Percentiles rank a stretch among this genome's conserved stretches.
Evolutionary conservation across 2,113 vertebrate genomes (phyloP).

Genomic region (Jaculus jaculus): DNA sequence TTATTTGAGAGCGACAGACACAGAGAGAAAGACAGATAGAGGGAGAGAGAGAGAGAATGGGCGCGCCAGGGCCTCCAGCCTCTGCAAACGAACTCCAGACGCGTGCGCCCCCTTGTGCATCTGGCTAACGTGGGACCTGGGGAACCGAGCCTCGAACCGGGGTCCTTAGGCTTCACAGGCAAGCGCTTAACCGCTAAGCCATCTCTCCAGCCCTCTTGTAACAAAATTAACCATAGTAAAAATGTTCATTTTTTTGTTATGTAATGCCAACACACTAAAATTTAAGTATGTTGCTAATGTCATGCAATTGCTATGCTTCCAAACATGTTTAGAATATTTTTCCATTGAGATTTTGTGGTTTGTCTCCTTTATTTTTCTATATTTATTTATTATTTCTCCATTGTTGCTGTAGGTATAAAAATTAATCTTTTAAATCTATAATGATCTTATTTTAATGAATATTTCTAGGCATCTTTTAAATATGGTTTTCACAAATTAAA

Average conservation of each 20-base stretch:
- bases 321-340: background rate
- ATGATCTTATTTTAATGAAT: background rate
- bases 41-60: no score
- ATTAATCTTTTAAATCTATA: background rate
- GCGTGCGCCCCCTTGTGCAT: no score
- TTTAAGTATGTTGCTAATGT: background rate
- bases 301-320: background rate
- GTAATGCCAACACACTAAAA: background rate
- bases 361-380: background rate
- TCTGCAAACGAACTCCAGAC: no score
- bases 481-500: background rate
- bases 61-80: no score
- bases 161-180: no score
- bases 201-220: no score
- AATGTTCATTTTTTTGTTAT: background rate
- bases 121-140: no score
- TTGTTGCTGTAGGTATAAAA: background rate
- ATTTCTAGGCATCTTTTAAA: background rate
- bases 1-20: no score
- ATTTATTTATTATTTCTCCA: background rate
- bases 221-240: background rate
- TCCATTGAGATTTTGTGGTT: background rate
- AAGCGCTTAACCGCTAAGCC: no score
- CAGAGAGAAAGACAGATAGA: no score
- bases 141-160: no score